Conservation (phyloP, 2,797 vertebrate species). For the Tragopan temminckii region DNA sequence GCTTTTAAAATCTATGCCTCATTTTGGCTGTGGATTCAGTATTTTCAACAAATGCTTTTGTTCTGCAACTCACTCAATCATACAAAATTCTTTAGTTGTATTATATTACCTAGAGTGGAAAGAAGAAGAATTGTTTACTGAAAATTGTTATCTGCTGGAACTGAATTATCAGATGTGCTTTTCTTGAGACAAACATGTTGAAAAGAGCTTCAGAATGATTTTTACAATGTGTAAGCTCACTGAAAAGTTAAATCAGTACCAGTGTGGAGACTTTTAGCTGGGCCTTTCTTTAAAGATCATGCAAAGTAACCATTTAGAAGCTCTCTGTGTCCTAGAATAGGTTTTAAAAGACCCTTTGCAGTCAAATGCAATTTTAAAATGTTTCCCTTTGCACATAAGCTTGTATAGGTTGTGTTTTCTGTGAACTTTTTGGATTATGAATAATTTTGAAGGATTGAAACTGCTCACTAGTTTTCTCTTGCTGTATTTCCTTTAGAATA, state of each 20-base stretch:
- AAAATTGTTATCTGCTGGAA: constrained; percentile 5
- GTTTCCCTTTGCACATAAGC: background rate
- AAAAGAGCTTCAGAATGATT: background rate
- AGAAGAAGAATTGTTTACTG: background rate
- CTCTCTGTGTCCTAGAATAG: background rate
- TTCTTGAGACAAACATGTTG: background rate
- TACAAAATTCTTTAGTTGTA: background rate
- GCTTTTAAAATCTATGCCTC: constrained; percentile 18
- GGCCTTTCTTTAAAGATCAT: background rate
- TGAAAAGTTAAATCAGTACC: background rate
- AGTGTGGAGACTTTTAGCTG: background rate
- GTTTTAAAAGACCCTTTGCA: background rate
- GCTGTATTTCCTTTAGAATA: background rate
- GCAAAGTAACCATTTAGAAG: background rate
- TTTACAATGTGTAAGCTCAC: background rate
- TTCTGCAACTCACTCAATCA: background rate
- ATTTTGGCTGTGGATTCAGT: constrained; percentile 11
- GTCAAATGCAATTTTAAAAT: constrained; percentile 5
- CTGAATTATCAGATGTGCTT: background rate
- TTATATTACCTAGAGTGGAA: background rate
- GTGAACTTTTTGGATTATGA: background rate
- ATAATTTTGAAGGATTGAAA: background rate
- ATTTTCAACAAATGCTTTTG: constrained; percentile 36
- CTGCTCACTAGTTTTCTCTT: background rate
- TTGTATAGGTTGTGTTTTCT: background rate